Conservation (phyloP, 2,888 invertebrate genomes). For the Gymnosoma rotundatum region DNA sequence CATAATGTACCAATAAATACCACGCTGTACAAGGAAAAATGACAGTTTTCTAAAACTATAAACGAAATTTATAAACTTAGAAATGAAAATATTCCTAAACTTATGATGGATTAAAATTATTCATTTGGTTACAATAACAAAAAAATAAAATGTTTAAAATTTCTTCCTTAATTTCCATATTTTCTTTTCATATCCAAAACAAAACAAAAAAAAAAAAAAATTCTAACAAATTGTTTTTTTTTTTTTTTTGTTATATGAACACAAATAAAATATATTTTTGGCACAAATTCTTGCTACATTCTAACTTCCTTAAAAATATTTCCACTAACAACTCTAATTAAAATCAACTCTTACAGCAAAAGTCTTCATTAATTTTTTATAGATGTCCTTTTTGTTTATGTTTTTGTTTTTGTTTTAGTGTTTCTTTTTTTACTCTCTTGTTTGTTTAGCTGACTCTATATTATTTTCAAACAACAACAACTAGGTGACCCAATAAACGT, state of each 20-base stretch:
- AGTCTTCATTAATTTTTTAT: constrained; percentile 31
- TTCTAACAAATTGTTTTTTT: too few relatives aligned
- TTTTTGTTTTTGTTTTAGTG: not conserved
- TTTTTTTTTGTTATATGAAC: too few relatives aligned
- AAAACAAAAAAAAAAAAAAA: not conserved
- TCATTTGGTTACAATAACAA: too few relatives aligned
- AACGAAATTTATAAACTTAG: too few relatives aligned
- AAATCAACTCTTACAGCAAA: not conserved
- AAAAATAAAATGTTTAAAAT: too few relatives aligned
- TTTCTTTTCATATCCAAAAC: not conserved
- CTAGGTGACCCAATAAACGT: constrained; percentile 55
- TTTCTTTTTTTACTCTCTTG: not conserved
- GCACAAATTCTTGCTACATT: not conserved
- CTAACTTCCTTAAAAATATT: not conserved
- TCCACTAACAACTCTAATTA: not conserved
- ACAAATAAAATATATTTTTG: not conserved
- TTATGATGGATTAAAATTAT: too few relatives aligned
- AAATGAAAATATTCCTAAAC: too few relatives aligned
- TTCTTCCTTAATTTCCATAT: too few relatives aligned
- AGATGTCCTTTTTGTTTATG: constrained; percentile 16
- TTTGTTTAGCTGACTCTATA: not conserved
- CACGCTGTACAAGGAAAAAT: too few relatives aligned
- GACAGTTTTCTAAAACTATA: too few relatives aligned
- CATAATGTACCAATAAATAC: too few relatives aligned
- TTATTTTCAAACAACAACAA: constrained; percentile 11